Evolutionary conservation across 92 coral and sea anemone species (phyloP), one percentile per base, ranked within the genome.

Genomic region (Zoanthus sansibaricus): DNA sequence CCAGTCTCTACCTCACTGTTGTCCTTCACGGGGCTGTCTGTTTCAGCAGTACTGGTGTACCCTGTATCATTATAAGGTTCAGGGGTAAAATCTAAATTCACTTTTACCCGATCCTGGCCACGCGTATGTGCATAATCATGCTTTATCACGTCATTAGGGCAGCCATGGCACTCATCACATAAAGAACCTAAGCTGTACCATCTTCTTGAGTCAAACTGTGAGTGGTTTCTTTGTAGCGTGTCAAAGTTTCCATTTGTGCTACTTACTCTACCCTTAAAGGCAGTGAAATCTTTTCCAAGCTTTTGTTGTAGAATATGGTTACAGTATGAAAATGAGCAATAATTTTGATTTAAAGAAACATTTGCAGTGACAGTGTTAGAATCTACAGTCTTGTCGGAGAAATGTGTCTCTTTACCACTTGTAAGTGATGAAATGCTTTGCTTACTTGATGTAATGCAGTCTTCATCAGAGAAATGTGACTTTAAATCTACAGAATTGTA

Each of bases 121-220:
- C 44, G 85, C 3, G 85, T 80, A 25, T 80, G 85, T 67, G 74
- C 74, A 47, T 80, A 80, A 21, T 80, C 85, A n/a, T 80, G 85
- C 45, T 80, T 64, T 46, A 80, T 31, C 37, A 80, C 85, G 30
- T 80, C 85, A 67, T 66, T 59, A n/a, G 83, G 83, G 49, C 49
- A 78, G 17, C 70, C 7, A 71, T 78, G 58, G 42, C 42, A n/a
- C 18, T 80, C 85, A 68, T 80, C 85, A 80, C 85, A 80, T 59
- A 80, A 61, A 55, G 85, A 80, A 8, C 85, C 85, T 54, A 80
- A 58, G 47, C 85, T 80, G 75, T 80, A 80, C 85, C 85, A 80
- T 13, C 75, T 47, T 32, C 85, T 64, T 52, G 85, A 80, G 46
- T 80, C 85, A 80, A 48, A 62, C 16, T 80, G 85, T 44, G 73